Evolutionary conservation across 2,113 vertebrate species (phyloP), one percentile per base, ranked within the genome.

Genomic region (Aphyosemion australe): DNA sequence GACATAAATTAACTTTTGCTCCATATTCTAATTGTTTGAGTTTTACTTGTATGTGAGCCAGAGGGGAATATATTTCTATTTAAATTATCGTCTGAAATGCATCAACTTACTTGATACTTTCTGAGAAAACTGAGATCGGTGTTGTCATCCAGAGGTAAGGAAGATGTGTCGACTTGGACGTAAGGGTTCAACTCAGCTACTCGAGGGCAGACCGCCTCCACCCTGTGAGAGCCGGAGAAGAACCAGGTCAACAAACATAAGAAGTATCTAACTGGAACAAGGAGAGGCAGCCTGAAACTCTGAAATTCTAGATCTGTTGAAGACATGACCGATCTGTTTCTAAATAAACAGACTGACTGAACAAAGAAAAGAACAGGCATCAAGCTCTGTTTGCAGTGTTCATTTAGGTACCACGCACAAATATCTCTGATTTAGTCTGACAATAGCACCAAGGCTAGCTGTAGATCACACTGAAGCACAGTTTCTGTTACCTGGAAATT

Each of bases 181-280:
- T 99, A 97, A 0, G 97, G 96, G 90, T 99, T 99, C 73, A 99
- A 87, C 77, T 98, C 96, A 61, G 95, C 92, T 63, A 99, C 92
- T 52, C 72, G 93, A 41, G 90, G 89, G 87, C 95, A 93, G 0
- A 95, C 92, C 26, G 95, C 94, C 81, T 97, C 95, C 72, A 95
- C 95, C 80, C 97, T 99, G 79, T 39, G 31, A 42, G 2, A 11
- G 9, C 26, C 60, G 63, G 15, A 56, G 2, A 34, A 69, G 4
- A 64, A 20, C 16, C 42, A 5, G 18, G 2, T 12, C 43, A 14
- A 19, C 34, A 47, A 21, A 1, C 2, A 18, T 11, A 39, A 41
- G 7, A 42, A 7, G 9, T 49, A 1, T 8, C 3, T 1, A n/a
- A n/a, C n/a, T n/a, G n/a, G n/a, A n/a, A 31, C 16, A 50, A 2